A percentile compares a stretch with the other conserved stretches of the same genome.
Conservation (phyloP, 35 echinoderm and acorn worm genomes). For the Patiria miniata region DNA sequence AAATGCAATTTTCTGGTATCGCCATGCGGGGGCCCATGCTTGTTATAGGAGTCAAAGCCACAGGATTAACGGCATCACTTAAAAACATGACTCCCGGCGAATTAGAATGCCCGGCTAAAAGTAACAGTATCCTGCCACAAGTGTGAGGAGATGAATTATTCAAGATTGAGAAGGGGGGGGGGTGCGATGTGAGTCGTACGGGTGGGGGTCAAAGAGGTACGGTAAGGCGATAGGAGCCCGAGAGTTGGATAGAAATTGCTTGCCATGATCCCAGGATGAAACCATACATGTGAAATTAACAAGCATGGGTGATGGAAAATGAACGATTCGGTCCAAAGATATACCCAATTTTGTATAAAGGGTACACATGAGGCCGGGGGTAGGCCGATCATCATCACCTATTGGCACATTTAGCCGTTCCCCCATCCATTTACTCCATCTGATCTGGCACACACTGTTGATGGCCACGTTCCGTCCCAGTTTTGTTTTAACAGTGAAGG, state of each 20-base stretch:
- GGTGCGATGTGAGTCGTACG: not conserved
- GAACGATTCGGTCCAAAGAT: too few species aligned
- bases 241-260: not conserved
- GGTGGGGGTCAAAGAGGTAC: not conserved
- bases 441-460: not conserved
- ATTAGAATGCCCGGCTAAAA: not conserved
- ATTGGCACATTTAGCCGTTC: not conserved
- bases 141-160: not conserved
- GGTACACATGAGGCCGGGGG: not conserved
- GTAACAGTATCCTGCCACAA: slow-evolving; percentile 14
- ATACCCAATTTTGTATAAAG: too few species aligned
- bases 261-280: not conserved
- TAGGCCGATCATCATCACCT: not conserved
- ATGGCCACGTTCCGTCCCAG: not conserved
- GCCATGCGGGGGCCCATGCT: not conserved
- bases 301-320: too few species aligned
- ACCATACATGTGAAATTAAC: too few species aligned
- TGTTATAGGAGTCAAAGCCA: slow-evolving; percentile 3
- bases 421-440: not conserved
- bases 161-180: not conserved
- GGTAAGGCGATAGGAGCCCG: not conserved
- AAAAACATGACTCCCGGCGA: slow-evolving; percentile 12
- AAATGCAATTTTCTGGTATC: slow-evolving; percentile 6
- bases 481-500: slow-evolving; percentile 19
- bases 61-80: slow-evolving; percentile 14